Conservation (phyloP, 2,113 vertebrate species). For the Pachyramphus minor region DNA sequence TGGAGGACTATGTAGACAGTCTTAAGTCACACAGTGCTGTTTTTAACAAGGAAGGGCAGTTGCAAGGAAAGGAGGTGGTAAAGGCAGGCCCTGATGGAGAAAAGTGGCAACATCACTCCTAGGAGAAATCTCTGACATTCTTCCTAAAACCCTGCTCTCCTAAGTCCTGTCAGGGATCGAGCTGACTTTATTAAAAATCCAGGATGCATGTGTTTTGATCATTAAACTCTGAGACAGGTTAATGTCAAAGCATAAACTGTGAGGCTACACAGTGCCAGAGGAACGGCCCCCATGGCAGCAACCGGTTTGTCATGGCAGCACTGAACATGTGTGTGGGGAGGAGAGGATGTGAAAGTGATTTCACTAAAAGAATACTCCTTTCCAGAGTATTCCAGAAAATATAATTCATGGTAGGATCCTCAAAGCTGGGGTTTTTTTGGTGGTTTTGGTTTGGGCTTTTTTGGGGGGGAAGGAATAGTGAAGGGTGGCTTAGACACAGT, state of each 20-base stretch:
- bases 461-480: not conserved
- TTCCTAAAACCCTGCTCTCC: not conserved
- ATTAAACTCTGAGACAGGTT: not conserved
- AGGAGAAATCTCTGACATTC: not conserved
- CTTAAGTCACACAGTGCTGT: not conserved
- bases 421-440: accelerated
- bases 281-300: not conserved
- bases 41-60: not conserved
- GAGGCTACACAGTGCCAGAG: not conserved
- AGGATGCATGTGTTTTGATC: not conserved
- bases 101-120: not conserved
- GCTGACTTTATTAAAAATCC: not conserved
- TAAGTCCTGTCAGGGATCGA: not conserved
- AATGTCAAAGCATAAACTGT: not conserved
- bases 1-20: accelerated
- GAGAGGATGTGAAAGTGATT: not conserved
- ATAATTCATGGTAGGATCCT: not conserved
- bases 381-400: not conserved
- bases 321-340: not conserved
- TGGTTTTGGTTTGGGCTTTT: not conserved
- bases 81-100: not conserved
- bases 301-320: not conserved
- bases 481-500: not conserved
- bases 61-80: not conserved
- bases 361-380: not conserved